Conservation (phyloP, 2,888 invertebrate genomes). For the Amphipoea oculea region DNA sequence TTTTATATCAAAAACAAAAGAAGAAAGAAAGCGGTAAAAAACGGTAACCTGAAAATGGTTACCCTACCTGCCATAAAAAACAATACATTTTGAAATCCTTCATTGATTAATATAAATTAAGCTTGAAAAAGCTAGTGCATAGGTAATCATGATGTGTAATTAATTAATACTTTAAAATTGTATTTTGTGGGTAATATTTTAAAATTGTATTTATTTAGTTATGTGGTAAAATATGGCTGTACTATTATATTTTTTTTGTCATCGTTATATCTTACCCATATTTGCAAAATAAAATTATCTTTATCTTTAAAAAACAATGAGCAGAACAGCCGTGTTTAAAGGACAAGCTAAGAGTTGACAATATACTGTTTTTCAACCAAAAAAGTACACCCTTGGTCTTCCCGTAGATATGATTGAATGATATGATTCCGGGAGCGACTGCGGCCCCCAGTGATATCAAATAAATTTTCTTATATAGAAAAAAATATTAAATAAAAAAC, state of each 20-base stretch:
- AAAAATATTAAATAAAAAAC: conserved; percentile 65
- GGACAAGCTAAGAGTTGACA: neutral
- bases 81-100: neutral
- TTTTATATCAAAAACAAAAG: too few relatives aligned
- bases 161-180: too few relatives aligned
- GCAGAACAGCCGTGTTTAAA: neutral
- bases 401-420: conserved; percentile 24
- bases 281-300: too few relatives aligned
- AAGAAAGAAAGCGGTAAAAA: neutral
- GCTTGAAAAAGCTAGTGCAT: neutral
- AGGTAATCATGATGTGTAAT: too few relatives aligned
- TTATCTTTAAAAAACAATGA: neutral
- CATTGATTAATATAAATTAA: too few relatives aligned
- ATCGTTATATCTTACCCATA: too few relatives aligned
- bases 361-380: neutral
- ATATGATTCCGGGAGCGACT: conserved; percentile 23
- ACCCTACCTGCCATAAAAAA: neutral
- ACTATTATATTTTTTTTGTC: too few relatives aligned
- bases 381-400: neutral
- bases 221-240: too few relatives aligned
- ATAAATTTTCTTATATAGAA: conserved; percentile 62
- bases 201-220: too few relatives aligned
- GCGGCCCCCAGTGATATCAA: conserved; percentile 49
- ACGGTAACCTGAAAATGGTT: too few relatives aligned
- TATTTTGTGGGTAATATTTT: too few relatives aligned